Base-by-base conservation (phyloP, 2,797 vertebrate genomes). In the Jordanella pulchra region DNA sequence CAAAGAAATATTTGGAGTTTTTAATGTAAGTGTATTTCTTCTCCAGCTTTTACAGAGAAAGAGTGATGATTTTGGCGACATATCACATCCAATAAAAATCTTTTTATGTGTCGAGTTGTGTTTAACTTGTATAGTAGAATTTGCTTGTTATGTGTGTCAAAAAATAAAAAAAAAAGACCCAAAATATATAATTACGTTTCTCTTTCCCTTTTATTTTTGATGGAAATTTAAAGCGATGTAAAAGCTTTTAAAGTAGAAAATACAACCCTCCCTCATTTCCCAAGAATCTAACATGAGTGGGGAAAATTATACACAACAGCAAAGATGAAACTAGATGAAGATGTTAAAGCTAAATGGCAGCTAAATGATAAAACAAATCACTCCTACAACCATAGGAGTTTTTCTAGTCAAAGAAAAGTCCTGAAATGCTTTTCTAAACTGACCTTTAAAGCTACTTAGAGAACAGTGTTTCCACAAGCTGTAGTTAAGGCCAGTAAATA, bases 401-500 rank as follows among this genome's bases (percentile, higher is more conserved):
- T 68, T 72, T 25, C 32, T 72, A 66, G 47, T 68, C 47, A 75
- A 76, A 71, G 3, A 55, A 74, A 47, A 81, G 35, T 6, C n/a
- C 42, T n/a, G n/a, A 21, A 12, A 65, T 18, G 27, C 54, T 18
- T 81, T 75, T 79, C 66, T 70, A 72, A 65, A 69, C 27, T 86
- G 84, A 87, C 86, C 85, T 88, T 92, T 86, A 81, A 84, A 82
- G 84, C 86, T 80, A 80, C 73, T 83, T 87, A 84, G 75, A 88
- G 78, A 87, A 86, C 81, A 87, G 68, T 84, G 80, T 90, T 82
- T 84, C 72, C 83, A 86, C 85, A 86, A 89, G 86, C 89, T 90
- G 87, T 92, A 89, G 90, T 92, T 92, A 87, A 90, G 83, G 84
- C 86, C 86, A 85, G 81, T 84, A 89, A 90, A 93, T 92, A 92